These are phyloP conservation scores for Chrysolina americana DNA, from an alignment of 2,888 invertebrate genomes.

Conservation along the genomic window DNA sequence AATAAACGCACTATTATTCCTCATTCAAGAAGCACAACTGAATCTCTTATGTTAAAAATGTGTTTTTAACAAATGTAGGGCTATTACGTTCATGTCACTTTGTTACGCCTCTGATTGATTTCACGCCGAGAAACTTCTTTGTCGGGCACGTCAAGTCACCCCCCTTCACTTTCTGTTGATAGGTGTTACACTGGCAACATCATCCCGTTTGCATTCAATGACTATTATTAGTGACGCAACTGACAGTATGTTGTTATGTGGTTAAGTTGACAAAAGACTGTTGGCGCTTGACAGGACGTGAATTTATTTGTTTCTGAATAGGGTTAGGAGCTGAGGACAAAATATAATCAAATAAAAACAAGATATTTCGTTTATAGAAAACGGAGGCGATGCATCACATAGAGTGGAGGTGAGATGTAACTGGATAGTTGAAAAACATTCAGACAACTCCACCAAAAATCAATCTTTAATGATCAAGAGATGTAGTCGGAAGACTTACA, in stretches of 20 bases:
- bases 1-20: too few relatives aligned
- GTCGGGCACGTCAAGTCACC: constrained; percentile 6
- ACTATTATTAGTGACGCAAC: constrained; percentile 22
- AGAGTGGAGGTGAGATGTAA: too few relatives aligned
- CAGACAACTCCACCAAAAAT: too few relatives aligned
- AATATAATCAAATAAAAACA: background rate
- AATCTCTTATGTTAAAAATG: background rate
- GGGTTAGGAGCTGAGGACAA: background rate
- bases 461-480: too few relatives aligned
- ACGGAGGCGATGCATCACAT: too few relatives aligned
- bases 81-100: background rate
- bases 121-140: constrained; percentile 6
- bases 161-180: constrained; percentile 14
- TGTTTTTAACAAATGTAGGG: background rate
- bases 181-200: constrained; percentile 8
- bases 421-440: too few relatives aligned
- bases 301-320: background rate
- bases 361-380: too few relatives aligned
- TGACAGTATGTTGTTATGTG: constrained; percentile 19
- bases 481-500: too few relatives aligned
- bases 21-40: background rate
- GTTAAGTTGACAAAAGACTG: constrained; percentile 1
- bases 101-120: constrained; percentile 18
- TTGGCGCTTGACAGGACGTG: background rate
- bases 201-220: constrained; percentile 22